phyloP scores from a whole-genome alignment of 2,113 vertebrate genomes.

The Cyphomyrus discorhynchus region DNA sequence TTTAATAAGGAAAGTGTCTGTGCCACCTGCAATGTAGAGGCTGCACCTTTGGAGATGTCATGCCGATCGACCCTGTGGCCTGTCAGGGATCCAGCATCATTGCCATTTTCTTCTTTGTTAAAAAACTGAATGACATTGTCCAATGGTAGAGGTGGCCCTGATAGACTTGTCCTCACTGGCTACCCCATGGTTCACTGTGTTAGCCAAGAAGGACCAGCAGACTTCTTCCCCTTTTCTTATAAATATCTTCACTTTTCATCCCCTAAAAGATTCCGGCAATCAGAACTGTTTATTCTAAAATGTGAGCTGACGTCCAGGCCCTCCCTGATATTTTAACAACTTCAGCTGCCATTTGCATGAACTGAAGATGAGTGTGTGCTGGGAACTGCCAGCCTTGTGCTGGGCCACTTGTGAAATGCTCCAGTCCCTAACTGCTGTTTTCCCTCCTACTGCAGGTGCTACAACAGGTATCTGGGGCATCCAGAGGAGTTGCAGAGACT shows the following conservation, averaged over 20 bases:
- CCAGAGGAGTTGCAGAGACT: constrained; percentile 40
- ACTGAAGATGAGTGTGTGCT: not conserved
- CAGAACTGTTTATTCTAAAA: not conserved
- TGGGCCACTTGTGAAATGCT: not conserved
- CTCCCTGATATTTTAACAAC: not conserved
- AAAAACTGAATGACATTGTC: not conserved
- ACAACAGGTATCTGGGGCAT: constrained; percentile 41
- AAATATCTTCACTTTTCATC: not conserved
- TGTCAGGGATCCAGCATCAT: not conserved
- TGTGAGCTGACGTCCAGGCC: not conserved
- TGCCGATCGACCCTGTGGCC: too few relatives aligned
- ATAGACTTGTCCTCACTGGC: not conserved
- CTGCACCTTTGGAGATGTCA: not conserved
- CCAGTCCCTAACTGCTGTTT: not conserved
- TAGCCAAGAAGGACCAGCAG: not conserved
- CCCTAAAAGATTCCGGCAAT: not conserved
- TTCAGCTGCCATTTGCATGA: not conserved
- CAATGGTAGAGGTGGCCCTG: not conserved
- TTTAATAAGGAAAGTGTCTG: not conserved
- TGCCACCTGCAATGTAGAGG: not conserved
- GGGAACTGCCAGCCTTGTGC: not conserved
- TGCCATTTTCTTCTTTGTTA: not conserved
- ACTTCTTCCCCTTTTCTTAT: not conserved
- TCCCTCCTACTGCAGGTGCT: constrained; percentile 36
- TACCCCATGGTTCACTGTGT: not conserved